Percentiles rank a stretch among this genome's conserved stretches.
These are phyloP conservation scores for Stenchaetothrips biformis DNA, from an alignment of 2,888 invertebrate species.

Conservation along the genomic window DNA sequence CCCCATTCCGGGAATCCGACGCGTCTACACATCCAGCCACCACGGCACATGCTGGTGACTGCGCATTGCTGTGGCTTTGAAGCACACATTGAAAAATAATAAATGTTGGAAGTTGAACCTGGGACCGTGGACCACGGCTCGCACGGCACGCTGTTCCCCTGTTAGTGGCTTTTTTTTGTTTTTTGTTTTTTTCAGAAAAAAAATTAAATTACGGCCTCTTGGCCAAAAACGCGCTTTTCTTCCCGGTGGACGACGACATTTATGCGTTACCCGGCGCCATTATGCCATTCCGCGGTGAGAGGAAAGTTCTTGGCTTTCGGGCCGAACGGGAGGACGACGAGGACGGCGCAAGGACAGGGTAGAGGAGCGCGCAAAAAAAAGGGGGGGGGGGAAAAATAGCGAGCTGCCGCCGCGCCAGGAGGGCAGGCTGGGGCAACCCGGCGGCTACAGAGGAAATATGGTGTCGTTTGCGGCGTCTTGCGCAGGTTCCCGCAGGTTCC, in stretches of 20 bases:
- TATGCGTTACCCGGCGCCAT: neutral
- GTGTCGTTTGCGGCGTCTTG: slow-evolving; percentile 19
- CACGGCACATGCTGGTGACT: no score
- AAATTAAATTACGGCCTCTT: neutral
- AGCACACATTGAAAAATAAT: no score
- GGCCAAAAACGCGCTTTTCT: neutral
- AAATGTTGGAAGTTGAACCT: no score
- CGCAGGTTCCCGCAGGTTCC: neutral
- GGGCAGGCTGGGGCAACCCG: neutral
- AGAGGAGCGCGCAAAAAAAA: neutral
- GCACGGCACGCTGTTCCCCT: no score
- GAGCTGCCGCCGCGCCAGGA: neutral
- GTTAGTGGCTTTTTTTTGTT: no score
- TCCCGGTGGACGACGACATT: neutral
- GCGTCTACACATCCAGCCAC: no score
- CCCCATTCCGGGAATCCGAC: no score
- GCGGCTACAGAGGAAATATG: slow-evolving; percentile 18
- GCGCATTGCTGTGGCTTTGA: no score
- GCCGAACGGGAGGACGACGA: neutral
- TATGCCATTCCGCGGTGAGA: neutral
- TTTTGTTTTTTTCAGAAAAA: neutral
- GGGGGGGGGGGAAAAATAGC: neutral
- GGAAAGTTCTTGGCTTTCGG: neutral
- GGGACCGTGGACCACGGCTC: no score
- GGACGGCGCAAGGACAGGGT: neutral